These are phyloP conservation scores for Fregetta grallaria DNA, from an alignment of 2,113 vertebrate genomes.

Conservation along the genomic window DNA sequence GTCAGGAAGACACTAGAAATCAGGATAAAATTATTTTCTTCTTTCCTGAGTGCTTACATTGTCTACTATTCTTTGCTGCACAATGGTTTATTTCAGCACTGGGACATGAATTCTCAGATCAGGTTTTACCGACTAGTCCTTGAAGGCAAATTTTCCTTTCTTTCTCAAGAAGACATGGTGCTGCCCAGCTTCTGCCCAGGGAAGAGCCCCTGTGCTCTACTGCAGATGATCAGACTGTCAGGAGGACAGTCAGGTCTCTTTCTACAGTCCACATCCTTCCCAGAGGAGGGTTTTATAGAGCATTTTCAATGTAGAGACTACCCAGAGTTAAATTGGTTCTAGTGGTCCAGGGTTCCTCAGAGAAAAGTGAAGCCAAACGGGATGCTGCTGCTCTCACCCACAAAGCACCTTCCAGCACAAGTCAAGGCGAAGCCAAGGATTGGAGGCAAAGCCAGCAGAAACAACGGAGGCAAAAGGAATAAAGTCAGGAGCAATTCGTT, in stretches of 20 bases:
- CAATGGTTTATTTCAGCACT: conserved; percentile 63
- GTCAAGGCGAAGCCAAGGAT: not conserved
- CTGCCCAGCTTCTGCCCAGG: not conserved
- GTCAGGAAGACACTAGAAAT: conserved; percentile 60
- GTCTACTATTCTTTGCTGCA: conserved; percentile 58
- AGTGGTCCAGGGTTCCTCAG: not conserved
- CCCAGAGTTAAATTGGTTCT: not conserved
- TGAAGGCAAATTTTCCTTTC: conserved; percentile 26
- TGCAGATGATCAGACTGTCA: not conserved
- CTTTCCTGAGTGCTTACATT: conserved; percentile 64
- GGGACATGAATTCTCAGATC: conserved; percentile 52
- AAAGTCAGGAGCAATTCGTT: not conserved
- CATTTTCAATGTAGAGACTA: not conserved
- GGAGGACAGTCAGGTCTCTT: not conserved
- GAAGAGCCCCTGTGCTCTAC: not conserved
- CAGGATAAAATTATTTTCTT: conserved; percentile 65
- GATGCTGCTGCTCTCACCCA: not conserved
- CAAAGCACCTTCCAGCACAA: not conserved
- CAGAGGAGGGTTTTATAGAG: not conserved
- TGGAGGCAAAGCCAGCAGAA: not conserved
- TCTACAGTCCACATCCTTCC: not conserved
- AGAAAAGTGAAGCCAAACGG: not conserved
- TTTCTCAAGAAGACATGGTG: not conserved
- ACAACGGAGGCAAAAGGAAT: not conserved
- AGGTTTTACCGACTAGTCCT: conserved; percentile 17